Evolutionary conservation across 1,140 invertebrate species (phyloP).

Genomic region (Camponotus vicinus): DNA sequence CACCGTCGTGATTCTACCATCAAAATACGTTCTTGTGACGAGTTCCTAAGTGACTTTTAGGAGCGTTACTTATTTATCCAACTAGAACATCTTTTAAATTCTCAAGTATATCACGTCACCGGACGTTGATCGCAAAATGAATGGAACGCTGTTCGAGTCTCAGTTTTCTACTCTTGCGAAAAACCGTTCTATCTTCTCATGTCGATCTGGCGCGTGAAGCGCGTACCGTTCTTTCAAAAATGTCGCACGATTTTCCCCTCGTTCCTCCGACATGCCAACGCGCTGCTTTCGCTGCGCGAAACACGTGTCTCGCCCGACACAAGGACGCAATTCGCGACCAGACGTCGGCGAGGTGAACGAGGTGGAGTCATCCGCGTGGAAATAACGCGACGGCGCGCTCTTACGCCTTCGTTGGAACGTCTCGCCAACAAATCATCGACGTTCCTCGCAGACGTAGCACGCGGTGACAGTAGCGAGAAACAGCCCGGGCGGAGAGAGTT

Average conservation of each 20-base stretch:
- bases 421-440: constrained; percentile 84
- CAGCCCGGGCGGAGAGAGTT: constrained; percentile 9
- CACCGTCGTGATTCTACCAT: constrained; percentile 67
- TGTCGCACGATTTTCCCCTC: background rate
- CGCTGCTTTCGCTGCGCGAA: constrained; percentile 1
- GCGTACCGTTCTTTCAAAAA: constrained; percentile 17
- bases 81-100: background rate
- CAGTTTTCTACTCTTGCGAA: background rate
- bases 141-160: background rate
- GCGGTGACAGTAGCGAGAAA: constrained; percentile 16
- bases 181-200: background rate
- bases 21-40: constrained; percentile 25
- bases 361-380: background rate
- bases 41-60: background rate
- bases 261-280: background rate
- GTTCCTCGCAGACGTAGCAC: constrained; percentile 44
- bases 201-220: background rate
- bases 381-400: constrained; percentile 54
- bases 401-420: constrained; percentile 78
- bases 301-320: constrained; percentile 63
- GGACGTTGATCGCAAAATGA: no score
- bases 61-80: background rate
- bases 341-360: background rate
- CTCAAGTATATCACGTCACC: background rate
- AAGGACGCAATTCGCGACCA: constrained; percentile 19